Percentiles rank a stretch among this genome's conserved stretches.
Evolutionary conservation across 2,888 invertebrate genomes (phyloP).

Genomic region (Deilephila porcellus): DNA sequence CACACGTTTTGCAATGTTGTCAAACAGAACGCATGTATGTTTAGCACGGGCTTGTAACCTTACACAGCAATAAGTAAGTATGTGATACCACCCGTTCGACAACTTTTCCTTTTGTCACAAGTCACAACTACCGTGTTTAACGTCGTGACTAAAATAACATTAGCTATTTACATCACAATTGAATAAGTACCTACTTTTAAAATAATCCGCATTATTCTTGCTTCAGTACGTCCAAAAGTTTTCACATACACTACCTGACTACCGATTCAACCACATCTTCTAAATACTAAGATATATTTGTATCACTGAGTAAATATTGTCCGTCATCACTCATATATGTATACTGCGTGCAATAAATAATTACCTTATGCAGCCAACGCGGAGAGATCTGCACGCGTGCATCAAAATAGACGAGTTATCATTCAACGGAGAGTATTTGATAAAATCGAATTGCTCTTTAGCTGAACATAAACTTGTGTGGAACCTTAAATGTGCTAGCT

Average conservation of each 20-base stretch:
- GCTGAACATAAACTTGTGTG: slow-evolving; percentile 9
- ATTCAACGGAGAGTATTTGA: not conserved
- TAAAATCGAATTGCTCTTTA: not conserved
- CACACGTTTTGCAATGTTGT: slow-evolving; percentile 10
- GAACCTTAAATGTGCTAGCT: slow-evolving; percentile 39
- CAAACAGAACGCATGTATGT: slow-evolving; percentile 20
- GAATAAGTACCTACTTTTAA: not conserved
- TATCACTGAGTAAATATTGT: not conserved
- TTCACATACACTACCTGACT: not conserved
- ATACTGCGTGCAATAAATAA: not conserved
- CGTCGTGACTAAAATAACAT: slow-evolving; percentile 13
- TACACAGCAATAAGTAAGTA: not conserved
- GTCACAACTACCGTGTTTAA: slow-evolving; percentile 4
- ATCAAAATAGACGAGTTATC: slow-evolving; percentile 5
- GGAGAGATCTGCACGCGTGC: not conserved
- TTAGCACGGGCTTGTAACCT: not conserved
- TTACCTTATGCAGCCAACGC: not conserved
- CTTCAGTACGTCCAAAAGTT: not conserved
- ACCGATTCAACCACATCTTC: not conserved
- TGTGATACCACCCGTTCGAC: not conserved
- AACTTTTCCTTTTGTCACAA: slow-evolving; percentile 14
- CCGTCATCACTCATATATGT: not conserved
- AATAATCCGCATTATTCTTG: not conserved
- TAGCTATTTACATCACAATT: slow-evolving; percentile 16
- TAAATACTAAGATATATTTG: slow-evolving; percentile 2